Conservation (phyloP, 1,140 invertebrate species). For the Drosophila aff. region DNA sequence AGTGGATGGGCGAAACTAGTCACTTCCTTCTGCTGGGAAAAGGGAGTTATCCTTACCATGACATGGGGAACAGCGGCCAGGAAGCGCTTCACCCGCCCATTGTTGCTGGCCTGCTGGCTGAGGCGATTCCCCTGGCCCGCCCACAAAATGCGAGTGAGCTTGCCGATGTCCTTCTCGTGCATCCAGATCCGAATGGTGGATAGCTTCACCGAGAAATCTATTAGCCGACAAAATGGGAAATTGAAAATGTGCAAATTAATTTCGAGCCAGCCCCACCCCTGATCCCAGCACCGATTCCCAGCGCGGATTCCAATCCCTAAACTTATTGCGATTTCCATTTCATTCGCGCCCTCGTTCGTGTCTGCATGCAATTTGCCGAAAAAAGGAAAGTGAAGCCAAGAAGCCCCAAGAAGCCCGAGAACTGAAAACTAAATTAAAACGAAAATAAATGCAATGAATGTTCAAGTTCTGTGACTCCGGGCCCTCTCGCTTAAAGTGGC, state of each 20-base stretch:
- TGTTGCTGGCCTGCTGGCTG: conserved; percentile 92
- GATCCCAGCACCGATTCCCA: background rate
- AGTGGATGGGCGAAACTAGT: background rate
- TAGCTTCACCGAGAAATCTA: conserved; percentile 91
- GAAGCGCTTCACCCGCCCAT: conserved; percentile 92
- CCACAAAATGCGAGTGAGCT: conserved; percentile 94
- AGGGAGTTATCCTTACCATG: conserved; percentile 88
- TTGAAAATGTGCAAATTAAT: conserved; percentile 63
- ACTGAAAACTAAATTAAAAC: conserved; percentile 53
- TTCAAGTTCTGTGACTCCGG: conserved; percentile 42
- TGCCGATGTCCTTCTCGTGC: conserved; percentile 93
- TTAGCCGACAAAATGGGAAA: conserved; percentile 58
- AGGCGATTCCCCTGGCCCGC: conserved; percentile 93
- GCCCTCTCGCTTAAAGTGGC: conserved; percentile 66
- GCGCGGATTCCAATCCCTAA: background rate
- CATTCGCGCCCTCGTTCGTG: conserved; percentile 65
- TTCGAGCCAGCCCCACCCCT: conserved; percentile 10
- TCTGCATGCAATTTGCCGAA: conserved; percentile 75
- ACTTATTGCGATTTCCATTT: conserved; percentile 53
- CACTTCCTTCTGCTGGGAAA: background rate
- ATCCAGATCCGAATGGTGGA: conserved; percentile 97
- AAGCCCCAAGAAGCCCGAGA: conserved; percentile 2
- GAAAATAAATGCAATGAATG: conserved; percentile 61
- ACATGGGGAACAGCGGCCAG: conserved; percentile 94
- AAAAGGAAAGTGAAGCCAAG: conserved; percentile 36